Evolutionary conservation across 2,797 vertebrate genomes (phyloP).

Genomic region (Helarctos malayanus): DNA sequence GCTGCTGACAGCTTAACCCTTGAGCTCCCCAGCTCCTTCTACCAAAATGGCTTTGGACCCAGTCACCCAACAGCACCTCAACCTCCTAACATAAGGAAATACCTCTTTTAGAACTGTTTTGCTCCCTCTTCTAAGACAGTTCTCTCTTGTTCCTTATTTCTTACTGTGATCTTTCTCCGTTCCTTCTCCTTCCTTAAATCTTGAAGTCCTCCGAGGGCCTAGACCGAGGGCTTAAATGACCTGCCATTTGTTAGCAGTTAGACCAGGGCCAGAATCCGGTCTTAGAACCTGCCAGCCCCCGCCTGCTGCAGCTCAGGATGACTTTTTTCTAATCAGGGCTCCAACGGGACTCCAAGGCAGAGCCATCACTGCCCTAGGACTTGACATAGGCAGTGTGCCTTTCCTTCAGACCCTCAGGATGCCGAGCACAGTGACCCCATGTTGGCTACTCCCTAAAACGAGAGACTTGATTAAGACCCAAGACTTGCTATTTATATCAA

Average conservation of each 20-base stretch:
- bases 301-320: background rate
- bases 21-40: background rate
- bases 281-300: background rate
- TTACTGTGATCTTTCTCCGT: background rate
- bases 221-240: background rate
- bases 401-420: background rate
- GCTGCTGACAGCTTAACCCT: background rate
- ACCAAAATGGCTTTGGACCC: background rate
- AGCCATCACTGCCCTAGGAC: accelerated
- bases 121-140: background rate
- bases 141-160: background rate
- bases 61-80: accelerated
- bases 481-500: background rate
- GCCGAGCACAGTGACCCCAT: accelerated
- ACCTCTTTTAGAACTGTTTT: background rate
- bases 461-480: background rate
- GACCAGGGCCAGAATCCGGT: background rate
- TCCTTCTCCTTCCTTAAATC: background rate
- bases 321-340: background rate
- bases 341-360: background rate
- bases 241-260: background rate
- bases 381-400: background rate
- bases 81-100: background rate
- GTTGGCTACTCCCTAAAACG: background rate
- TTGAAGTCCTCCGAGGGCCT: background rate